Conservation (phyloP, 2,888 invertebrate species). For the Hirtodrosophila histrioides region DNA sequence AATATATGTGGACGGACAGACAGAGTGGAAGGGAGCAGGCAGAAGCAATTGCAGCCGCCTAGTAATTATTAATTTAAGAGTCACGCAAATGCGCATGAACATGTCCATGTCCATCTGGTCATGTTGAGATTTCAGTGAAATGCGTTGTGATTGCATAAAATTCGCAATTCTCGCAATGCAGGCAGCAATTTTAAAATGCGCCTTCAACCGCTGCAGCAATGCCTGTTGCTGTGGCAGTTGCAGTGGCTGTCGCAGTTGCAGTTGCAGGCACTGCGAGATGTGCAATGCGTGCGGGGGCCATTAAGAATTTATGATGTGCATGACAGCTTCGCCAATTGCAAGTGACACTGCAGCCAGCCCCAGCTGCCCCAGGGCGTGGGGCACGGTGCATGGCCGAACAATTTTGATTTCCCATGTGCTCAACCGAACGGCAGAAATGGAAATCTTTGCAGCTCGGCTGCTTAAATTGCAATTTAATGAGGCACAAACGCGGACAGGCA, state of each 20-base stretch:
- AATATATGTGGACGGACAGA: constrained; percentile 1
- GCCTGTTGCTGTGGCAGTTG: constrained; percentile 4
- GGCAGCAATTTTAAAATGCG: constrained; percentile 41
- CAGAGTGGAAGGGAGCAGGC: constrained; percentile 5
- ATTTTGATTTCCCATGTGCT: constrained; percentile 57
- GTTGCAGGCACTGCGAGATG: background rate
- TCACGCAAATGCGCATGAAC: constrained; percentile 54
- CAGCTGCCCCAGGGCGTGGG: constrained; percentile 17
- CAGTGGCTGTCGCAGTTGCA: constrained; percentile 1
- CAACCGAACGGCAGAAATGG: constrained; percentile 23
- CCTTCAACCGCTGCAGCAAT: constrained; percentile 24
- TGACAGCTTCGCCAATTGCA: constrained; percentile 58
- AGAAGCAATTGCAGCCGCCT: constrained; percentile 27
- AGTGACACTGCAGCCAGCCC: constrained; percentile 26
- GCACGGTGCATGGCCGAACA: constrained; percentile 4
- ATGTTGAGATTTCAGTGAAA: constrained; percentile 56
- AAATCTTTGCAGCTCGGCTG: constrained; percentile 24
- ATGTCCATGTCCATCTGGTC: constrained; percentile 24
- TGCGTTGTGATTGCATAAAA: constrained; percentile 59
- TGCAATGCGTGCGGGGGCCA: constrained; percentile 52
- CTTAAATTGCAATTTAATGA: constrained; percentile 63
- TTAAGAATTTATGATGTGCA: constrained; percentile 75
- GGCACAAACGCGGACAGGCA: constrained; percentile 9
- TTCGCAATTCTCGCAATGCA: constrained; percentile 28
- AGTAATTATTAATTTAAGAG: constrained; percentile 72